Evolutionary conservation across 2,797 vertebrate genomes (phyloP).

Genomic region (Geotria australis): DNA sequence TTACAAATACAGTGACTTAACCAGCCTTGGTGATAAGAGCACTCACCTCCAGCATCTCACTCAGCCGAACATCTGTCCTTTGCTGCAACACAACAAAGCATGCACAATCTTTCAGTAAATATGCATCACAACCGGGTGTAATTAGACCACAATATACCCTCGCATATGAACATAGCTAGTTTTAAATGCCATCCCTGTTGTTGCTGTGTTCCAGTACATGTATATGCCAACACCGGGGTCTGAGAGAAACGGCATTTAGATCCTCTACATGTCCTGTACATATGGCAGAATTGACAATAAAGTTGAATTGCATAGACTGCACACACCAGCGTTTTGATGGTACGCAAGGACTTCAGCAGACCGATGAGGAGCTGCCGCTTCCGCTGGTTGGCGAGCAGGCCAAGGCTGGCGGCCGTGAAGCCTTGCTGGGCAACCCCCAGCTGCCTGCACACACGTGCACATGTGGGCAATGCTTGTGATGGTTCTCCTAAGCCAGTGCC

Average conservation of each 20-base stretch:
- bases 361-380: constrained; percentile 66
- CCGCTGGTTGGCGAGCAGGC: constrained; percentile 72
- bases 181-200: background rate
- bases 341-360: constrained; percentile 72
- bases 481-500: too few species aligned
- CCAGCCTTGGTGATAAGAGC: too few species aligned
- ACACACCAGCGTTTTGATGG: constrained; percentile 85
- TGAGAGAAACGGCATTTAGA: too few species aligned
- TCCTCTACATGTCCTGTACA: too few species aligned
- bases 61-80: constrained; percentile 87
- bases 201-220: too few species aligned
- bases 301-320: background rate
- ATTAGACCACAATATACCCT: background rate
- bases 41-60: constrained; percentile 91
- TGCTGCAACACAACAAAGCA: constrained; percentile 20
- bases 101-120: too few species aligned
- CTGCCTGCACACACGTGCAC: constrained; percentile 20
- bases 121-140: too few species aligned
- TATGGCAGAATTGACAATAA: too few species aligned
- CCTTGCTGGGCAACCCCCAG: constrained; percentile 57
- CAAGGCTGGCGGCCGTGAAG: constrained; percentile 80
- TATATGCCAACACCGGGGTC: too few species aligned
- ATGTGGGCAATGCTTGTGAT: too few species aligned
- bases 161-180: constrained; percentile 1
- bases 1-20: too few species aligned